These are phyloP conservation scores for Leptopilina clavipes DNA, from an alignment of 1,140 invertebrate species.

Conservation along the genomic window DNA sequence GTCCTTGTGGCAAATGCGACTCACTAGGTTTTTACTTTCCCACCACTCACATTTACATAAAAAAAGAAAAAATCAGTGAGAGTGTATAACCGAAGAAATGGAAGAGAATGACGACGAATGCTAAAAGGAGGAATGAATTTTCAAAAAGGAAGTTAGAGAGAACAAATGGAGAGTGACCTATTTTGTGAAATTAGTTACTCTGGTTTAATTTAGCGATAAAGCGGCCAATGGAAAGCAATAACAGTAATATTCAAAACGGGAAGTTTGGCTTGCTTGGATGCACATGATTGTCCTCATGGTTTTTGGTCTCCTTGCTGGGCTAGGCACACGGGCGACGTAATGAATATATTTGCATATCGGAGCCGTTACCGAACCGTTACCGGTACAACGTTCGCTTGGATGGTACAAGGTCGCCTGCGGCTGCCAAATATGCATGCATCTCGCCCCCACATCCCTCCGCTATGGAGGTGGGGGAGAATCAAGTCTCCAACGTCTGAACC, in stretches of 20 bases:
- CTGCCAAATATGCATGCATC: slow-evolving; percentile 74
- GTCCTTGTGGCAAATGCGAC: too few species aligned
- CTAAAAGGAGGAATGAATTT: not conserved
- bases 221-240: slow-evolving; percentile 25
- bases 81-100: too few species aligned
- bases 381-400: slow-evolving; percentile 64
- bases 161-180: not conserved
- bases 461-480: slow-evolving; percentile 51
- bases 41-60: too few species aligned
- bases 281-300: slow-evolving; percentile 37
- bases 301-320: slow-evolving; percentile 47
- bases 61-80: too few species aligned
- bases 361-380: slow-evolving; percentile 72
- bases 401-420: slow-evolving; percentile 64
- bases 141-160: not conserved
- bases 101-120: too few species aligned
- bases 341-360: slow-evolving; percentile 75
- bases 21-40: too few species aligned
- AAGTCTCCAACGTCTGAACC: slow-evolving; percentile 61
- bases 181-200: slow-evolving; percentile 12
- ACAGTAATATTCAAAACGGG: slow-evolving; percentile 13
- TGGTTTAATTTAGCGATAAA: slow-evolving; percentile 15
- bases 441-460: slow-evolving; percentile 59
- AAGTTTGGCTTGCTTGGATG: slow-evolving; percentile 19
- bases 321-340: slow-evolving; percentile 63